phyloP scores from a whole-genome alignment of 2,113 vertebrate species.

The Sclerurus mexicanus region DNA sequence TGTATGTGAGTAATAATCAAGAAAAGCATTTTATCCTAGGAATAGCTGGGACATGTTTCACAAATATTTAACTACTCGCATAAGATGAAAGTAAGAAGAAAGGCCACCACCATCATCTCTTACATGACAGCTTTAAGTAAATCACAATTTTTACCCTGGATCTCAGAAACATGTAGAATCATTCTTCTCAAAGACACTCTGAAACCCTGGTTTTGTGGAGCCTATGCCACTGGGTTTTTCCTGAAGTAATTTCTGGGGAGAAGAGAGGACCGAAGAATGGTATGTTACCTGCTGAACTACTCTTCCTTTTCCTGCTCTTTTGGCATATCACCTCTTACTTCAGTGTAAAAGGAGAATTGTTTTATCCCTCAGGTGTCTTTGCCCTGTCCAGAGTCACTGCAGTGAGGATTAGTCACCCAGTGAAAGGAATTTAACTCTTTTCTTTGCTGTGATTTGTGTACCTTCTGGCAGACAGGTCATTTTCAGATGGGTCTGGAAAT shows the following conservation, averaged over 20 bases:
- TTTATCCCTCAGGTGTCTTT: neutral
- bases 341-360: neutral
- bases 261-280: neutral
- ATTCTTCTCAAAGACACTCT: neutral
- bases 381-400: neutral
- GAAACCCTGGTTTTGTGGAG: neutral
- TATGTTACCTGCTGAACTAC: neutral
- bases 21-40: neutral
- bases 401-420: neutral
- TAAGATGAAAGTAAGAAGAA: neutral
- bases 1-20: neutral
- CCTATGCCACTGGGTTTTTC: neutral
- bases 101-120: neutral
- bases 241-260: neutral
- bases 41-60: neutral
- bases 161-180: neutral
- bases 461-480: neutral
- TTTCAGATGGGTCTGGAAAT: neutral
- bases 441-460: neutral
- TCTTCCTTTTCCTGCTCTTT: neutral
- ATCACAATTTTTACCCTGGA: neutral
- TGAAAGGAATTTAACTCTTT: neutral
- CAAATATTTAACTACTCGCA: neutral
- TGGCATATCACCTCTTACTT: neutral
- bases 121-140: neutral